Evolutionary conservation across 2,113 vertebrate genomes (phyloP).

Genomic region (Alethe castanea): DNA sequence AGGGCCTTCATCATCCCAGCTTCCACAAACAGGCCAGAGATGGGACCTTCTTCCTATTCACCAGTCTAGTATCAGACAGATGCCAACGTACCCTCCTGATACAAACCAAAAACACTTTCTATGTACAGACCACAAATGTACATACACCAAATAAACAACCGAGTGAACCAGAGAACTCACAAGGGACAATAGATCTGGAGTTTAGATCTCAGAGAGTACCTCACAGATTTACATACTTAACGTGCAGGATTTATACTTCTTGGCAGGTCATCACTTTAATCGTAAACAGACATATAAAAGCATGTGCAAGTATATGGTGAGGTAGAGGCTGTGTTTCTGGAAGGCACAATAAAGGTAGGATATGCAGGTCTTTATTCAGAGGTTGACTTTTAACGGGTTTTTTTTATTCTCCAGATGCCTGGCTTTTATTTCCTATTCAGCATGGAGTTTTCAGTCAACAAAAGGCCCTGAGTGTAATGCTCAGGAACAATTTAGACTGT

Average conservation of each 20-base stretch:
- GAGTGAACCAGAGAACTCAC: background rate
- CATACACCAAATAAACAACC: slow-evolving; percentile 48
- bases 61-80: slow-evolving; percentile 64
- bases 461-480: background rate
- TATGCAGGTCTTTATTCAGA: background rate
- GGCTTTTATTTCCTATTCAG: background rate
- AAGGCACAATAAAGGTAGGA: slow-evolving; percentile 26
- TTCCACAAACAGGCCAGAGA: slow-evolving; percentile 64
- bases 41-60: slow-evolving; percentile 67
- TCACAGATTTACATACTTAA: slow-evolving; percentile 6
- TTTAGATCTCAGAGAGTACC: background rate
- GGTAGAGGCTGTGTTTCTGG: slow-evolving; percentile 5
- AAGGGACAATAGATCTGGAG: slow-evolving; percentile 22
- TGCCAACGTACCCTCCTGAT: slow-evolving; percentile 66
- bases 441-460: background rate
- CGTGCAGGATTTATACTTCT: background rate
- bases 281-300: slow-evolving; percentile 20
- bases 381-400: background rate
- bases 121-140: slow-evolving; percentile 49
- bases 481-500: background rate
- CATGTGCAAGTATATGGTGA: background rate
- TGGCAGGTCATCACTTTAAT: slow-evolving; percentile 5
- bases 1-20: slow-evolving; percentile 68
- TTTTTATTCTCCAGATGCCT: background rate
- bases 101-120: slow-evolving; percentile 66